Base-by-base conservation (phyloP, 2,797 vertebrate species). In the Neosalanx taihuensis region DNA sequence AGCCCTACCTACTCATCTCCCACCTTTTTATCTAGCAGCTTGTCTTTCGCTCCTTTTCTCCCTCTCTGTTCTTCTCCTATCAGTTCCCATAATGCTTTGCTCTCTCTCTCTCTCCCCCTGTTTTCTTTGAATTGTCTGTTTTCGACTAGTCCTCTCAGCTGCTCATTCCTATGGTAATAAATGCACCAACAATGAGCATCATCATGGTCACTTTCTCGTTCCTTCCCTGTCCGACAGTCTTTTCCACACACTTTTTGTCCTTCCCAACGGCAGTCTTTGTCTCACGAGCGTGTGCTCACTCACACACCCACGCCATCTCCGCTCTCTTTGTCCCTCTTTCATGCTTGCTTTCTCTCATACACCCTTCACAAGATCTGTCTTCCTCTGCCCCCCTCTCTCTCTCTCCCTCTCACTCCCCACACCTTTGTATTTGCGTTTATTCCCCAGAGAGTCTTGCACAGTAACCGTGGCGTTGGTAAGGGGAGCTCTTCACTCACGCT, bases 391-490 rank as follows among this genome's bases (percentile, higher is more conserved):
- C 49, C 57, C 6, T 53, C 41, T 67, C 20, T 5, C 29, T 17
- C 30, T 20, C 31, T 5, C 29, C 64, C 29, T 75, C 41, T 26
- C 23, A 26, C 23, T 26, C 23, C 23, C 33, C 26, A 0, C 59
- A 49, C 29, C 30, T 35, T 29, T 82, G 68, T 84, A 74, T 84
- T 79, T 84, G 67, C 20, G 62, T 18, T 20, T 1, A 1, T 26
- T 73, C 56, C 35, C 80, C 56, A 56, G 37, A 77, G 31, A 64
- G 37, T 67, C 10, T 57, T 58, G 64, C 53, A 57, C 68, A 41
- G 62, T 83, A 64, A 72, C 35, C 37, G 80, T 86, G 72, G 56
- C 73, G 73, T 82, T 86, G 81, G 73, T 79, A 76, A 81, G 51
- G 64, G 73, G 68, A 37, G 59, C 26, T 7, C 35, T 29, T 63